phyloP scores from a whole-genome alignment of 2,888 invertebrate species.

The Carcina quercana region DNA sequence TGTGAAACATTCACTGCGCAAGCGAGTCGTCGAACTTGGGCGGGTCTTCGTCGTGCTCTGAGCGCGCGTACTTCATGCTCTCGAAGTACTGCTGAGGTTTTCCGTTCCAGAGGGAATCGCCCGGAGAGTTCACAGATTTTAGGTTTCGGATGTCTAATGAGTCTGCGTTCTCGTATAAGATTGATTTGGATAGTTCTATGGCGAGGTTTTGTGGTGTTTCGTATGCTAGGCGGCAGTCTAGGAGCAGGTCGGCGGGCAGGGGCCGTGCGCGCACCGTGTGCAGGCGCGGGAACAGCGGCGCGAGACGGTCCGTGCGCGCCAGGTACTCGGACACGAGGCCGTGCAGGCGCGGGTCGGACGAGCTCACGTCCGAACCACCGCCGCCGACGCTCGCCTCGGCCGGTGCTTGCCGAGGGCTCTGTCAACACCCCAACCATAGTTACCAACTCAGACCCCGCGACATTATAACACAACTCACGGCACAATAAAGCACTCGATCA shows the following conservation, averaged over 20 bases:
- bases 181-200: constrained; percentile 39
- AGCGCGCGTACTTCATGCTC: constrained; percentile 75
- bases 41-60: constrained; percentile 14
- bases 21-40: constrained; percentile 49
- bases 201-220: constrained; percentile 50
- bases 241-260: constrained; percentile 14
- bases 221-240: constrained; percentile 32
- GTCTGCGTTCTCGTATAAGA: constrained; percentile 52
- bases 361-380: constrained; percentile 7
- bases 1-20: constrained; percentile 26
- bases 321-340: constrained; percentile 51
- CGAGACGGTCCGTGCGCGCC: constrained; percentile 45
- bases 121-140: constrained; percentile 29
- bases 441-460: too few relatives aligned
- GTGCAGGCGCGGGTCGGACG: constrained; percentile 16
- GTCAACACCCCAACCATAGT: constrained; percentile 15
- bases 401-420: constrained; percentile 14
- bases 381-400: constrained; percentile 10
- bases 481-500: too few relatives aligned
- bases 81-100: constrained; percentile 77
- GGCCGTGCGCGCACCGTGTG: constrained; percentile 15
- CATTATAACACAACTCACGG: too few relatives aligned
- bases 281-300: constrained; percentile 35
- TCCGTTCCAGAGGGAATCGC: constrained; percentile 73
- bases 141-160: constrained; percentile 33